phyloP scores from a whole-genome alignment of 64 coral and sea anemone genomes.

The Acropora yongei region DNA sequence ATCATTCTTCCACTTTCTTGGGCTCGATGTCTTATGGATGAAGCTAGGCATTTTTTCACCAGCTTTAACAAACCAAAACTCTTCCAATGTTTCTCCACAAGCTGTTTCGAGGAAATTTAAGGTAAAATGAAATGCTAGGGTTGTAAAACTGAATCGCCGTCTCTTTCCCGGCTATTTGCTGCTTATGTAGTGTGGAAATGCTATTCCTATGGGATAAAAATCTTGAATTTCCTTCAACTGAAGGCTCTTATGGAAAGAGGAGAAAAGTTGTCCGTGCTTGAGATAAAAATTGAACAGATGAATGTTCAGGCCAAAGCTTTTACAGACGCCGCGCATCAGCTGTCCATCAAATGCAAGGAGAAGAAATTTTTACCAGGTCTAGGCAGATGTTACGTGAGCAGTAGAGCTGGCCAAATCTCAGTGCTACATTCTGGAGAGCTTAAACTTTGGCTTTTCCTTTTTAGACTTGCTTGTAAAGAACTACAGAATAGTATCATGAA shows the following conservation, averaged over 20 bases:
- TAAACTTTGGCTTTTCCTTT: neutral
- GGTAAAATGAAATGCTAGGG: too few relatives aligned
- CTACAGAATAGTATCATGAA: neutral
- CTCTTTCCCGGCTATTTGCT: too few relatives aligned
- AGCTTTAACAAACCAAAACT: too few relatives aligned
- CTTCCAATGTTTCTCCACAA: too few relatives aligned
- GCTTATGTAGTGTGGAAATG: too few relatives aligned
- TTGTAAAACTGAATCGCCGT: too few relatives aligned
- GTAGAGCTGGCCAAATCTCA: neutral
- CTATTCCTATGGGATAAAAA: too few relatives aligned
- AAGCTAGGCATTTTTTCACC: too few relatives aligned
- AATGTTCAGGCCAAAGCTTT: conserved; percentile 69
- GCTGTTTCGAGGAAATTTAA: too few relatives aligned
- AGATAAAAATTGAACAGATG: conserved; percentile 82
- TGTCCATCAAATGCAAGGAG: conserved; percentile 94
- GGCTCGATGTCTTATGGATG: too few relatives aligned
- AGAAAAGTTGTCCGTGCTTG: conserved; percentile 75
- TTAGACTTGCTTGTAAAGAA: neutral
- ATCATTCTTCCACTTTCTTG: too few relatives aligned
- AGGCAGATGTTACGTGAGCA: neutral
- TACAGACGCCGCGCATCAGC: conserved; percentile 62
- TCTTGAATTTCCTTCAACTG: too few relatives aligned
- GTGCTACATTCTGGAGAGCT: neutral
- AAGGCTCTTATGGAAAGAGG: conserved; percentile 86
- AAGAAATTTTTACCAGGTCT: conserved; percentile 99